Evolutionary conservation across 35 echinoderm and acorn worm species (phyloP), one percentile per base, ranked within the genome.

Genomic region (Chiridota heheva): DNA sequence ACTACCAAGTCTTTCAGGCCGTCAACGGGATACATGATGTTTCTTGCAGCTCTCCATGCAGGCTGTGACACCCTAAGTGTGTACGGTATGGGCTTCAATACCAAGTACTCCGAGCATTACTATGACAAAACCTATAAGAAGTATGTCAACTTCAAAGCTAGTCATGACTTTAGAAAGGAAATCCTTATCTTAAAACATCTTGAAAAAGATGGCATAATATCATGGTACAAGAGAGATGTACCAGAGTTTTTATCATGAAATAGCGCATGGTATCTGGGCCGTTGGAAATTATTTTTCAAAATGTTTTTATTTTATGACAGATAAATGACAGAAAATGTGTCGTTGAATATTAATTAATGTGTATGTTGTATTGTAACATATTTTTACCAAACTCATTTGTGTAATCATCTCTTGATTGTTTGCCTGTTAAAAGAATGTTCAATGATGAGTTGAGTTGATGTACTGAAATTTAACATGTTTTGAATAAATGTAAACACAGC

Each of bases 151-250:
- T 44, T 91, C 34, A 87, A 66, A 44, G 84, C 70, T 8, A 91
- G 93, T 34, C 93, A 97, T 61, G 93, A 97, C 44, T 97, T 91
- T 46, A 40, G 60, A 18, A 82, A 46, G 69, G 93, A 97, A 58
- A 84, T 91, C 49, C 40, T 10, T 13, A 83, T 97, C 10, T 70
- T 90, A 43, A 73, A 80, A 46, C 18, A 58, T 40, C 58, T 97
- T 7, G 75, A 91, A 69, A 55, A 44, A 35, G 88, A 81, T 36
- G 84, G 80, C 33, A 60, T 91, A 7, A 86, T 91, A 8, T 70
- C 45, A 26, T 97, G 93, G 93, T 91, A 97, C 70, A 91, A 86
- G 41, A 57, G 93, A 88, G 93, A 97, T 67, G 89, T 97, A 6
- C 42, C 60, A 4, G 76, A 91, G 42, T 91, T 80, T 33, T 3